Evolutionary conservation across 35 echinoderm and acorn worm species (phyloP).

Genomic region (Holothuria glaberrima): DNA sequence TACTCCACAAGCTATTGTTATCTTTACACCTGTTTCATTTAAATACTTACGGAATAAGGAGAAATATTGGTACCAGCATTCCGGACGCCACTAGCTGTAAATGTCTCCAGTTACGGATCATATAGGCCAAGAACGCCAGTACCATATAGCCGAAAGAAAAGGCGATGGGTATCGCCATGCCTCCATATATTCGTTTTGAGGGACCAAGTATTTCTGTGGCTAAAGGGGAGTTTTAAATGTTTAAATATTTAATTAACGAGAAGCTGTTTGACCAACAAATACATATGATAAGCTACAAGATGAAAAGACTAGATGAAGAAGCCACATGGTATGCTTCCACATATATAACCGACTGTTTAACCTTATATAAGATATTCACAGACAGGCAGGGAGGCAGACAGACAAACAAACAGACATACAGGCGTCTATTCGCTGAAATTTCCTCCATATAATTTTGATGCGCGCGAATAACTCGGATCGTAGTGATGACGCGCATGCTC

Average conservation of each 20-base stretch:
- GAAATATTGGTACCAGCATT: constrained; percentile 39
- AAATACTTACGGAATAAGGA: constrained; percentile 69
- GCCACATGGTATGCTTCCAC: too few species aligned
- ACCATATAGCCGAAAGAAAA: constrained; percentile 82
- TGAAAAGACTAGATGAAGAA: too few species aligned
- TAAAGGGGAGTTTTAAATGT: not conserved
- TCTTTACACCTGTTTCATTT: not conserved
- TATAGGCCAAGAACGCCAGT: constrained; percentile 74
- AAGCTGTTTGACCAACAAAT: too few species aligned
- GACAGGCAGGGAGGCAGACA: not conserved
- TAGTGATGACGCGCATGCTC: too few species aligned
- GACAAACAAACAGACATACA: not conserved
- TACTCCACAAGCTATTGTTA: not conserved
- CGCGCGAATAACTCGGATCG: too few species aligned
- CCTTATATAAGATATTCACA: too few species aligned
- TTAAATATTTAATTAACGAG: too few species aligned
- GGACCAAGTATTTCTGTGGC: constrained; percentile 86
- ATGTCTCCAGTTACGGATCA: constrained; percentile 75
- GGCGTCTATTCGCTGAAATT: too few species aligned
- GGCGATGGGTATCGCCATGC: constrained; percentile 54
- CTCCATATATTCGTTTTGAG: constrained; percentile 45
- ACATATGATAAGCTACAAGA: too few species aligned
- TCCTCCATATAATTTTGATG: too few species aligned
- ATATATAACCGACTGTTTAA: too few species aligned
- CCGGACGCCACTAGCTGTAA: constrained; percentile 60